phyloP scores from a whole-genome alignment of 1,140 invertebrate species.

The Pissodes strobi region DNA sequence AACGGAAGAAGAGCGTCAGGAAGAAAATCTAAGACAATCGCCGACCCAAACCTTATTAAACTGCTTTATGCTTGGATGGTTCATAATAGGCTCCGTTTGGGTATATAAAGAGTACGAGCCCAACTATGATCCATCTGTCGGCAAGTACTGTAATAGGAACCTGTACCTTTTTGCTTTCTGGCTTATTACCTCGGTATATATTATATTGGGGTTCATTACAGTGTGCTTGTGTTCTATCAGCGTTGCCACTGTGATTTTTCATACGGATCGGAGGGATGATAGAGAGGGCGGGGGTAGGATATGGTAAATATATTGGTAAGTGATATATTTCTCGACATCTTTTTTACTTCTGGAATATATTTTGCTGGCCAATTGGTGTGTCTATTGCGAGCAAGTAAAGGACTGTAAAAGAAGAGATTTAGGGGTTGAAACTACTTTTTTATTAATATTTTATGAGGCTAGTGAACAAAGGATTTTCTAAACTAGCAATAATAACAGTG shows the following conservation, averaged over 20 bases:
- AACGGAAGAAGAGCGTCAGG: slow-evolving; percentile 60
- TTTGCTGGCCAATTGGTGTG: no score
- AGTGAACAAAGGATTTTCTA: no score
- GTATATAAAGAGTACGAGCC: slow-evolving; percentile 69
- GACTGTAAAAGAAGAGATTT: no score
- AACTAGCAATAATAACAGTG: no score
- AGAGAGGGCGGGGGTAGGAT: neutral
- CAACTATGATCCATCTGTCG: slow-evolving; percentile 60
- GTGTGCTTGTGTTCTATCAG: slow-evolving; percentile 63
- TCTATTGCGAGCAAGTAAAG: no score
- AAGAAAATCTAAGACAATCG: slow-evolving; percentile 61
- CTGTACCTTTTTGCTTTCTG: slow-evolving; percentile 72
- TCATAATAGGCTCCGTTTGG: slow-evolving; percentile 69
- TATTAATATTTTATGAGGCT: no score
- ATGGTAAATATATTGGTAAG: neutral
- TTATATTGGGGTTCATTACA: slow-evolving; percentile 61
- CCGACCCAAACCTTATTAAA: slow-evolving; percentile 65
- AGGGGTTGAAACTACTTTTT: no score
- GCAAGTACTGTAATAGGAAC: slow-evolving; percentile 67
- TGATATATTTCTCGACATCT: neutral
- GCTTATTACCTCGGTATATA: slow-evolving; percentile 67
- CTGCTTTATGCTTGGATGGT: slow-evolving; percentile 71
- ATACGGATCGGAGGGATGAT: slow-evolving; percentile 45
- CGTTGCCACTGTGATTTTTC: slow-evolving; percentile 59
- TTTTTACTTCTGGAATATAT: no score